Percentiles rank a stretch among this genome's conserved stretches.
Conservation (phyloP, 2,888 invertebrate species). For the Prosapia bicincta region DNA sequence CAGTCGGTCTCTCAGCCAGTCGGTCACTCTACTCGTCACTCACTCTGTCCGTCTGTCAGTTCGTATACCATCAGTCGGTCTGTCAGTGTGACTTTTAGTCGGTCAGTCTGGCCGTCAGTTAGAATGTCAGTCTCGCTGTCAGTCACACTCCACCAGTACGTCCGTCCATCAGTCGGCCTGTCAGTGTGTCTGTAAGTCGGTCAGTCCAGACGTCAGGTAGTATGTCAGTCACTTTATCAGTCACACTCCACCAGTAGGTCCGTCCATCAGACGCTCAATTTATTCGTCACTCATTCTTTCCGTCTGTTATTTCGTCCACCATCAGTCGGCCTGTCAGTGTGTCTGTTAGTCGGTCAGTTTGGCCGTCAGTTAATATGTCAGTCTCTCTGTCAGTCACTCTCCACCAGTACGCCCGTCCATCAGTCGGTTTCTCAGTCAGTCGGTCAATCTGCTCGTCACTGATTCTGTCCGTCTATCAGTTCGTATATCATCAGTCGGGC, state of each 20-base stretch:
- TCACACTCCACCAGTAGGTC: too few relatives aligned
- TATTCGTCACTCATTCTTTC: too few relatives aligned
- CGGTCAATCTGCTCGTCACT: conserved; percentile 19
- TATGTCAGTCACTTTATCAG: conserved; percentile 6
- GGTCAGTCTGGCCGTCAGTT: conserved; percentile 26
- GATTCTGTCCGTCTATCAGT: conserved; percentile 24
- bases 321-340: conserved; percentile 23
- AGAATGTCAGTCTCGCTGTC: not conserved
- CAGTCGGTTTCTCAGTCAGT: conserved; percentile 22
- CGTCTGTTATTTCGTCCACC: not conserved
- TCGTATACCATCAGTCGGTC: too few relatives aligned
- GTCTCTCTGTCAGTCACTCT: conserved; percentile 14
- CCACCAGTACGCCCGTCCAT: too few relatives aligned
- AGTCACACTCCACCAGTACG: too few relatives aligned
- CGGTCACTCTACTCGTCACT: too few relatives aligned
- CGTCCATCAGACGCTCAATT: not conserved
- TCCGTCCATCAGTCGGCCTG: too few relatives aligned
- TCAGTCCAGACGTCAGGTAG: conserved; percentile 28
- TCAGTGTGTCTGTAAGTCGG: not conserved
- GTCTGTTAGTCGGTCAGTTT: conserved; percentile 23
- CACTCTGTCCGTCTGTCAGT: too few relatives aligned
- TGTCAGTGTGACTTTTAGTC: conserved; percentile 16
- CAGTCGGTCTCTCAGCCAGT: too few relatives aligned
- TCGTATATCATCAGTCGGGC: conserved; percentile 5
- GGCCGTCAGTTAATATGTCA: conserved; percentile 27